Percentiles rank a stretch among this genome's conserved stretches.
Conservation (phyloP, 2,113 vertebrate genomes). For the Laticauda colubrina region DNA sequence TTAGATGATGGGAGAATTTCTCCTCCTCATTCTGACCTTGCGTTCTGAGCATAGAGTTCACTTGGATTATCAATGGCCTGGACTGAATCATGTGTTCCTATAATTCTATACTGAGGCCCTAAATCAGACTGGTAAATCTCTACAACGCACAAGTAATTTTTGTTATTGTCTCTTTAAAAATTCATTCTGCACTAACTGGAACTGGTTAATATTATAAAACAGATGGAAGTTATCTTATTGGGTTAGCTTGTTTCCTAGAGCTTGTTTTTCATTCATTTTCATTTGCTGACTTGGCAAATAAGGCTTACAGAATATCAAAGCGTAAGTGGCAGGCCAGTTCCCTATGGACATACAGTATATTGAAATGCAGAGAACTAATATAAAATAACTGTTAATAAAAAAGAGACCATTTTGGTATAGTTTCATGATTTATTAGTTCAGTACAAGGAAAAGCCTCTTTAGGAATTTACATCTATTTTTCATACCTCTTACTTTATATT, state of each 20-base stretch:
- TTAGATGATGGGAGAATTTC: background rate
- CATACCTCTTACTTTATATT: background rate
- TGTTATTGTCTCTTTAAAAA: too few relatives aligned
- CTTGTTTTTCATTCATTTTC: background rate
- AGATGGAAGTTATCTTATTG: too few relatives aligned
- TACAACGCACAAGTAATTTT: too few relatives aligned
- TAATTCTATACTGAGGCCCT: background rate
- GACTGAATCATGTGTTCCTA: background rate
- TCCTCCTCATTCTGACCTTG: background rate
- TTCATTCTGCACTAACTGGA: too few relatives aligned
- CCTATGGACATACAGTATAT: background rate
- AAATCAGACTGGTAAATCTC: background rate
- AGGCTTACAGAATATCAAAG: too few relatives aligned
- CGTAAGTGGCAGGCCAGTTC: background rate
- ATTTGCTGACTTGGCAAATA: background rate
- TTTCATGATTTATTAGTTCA: background rate
- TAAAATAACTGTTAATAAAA: background rate
- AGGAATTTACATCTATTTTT: background rate
- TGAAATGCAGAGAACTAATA: background rate
- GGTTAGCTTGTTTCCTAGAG: background rate
- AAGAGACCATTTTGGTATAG: background rate
- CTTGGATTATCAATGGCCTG: background rate
- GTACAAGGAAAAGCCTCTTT: background rate
- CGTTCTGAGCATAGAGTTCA: background rate
- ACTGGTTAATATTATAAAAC: too few relatives aligned